Conservation (phyloP, 2,888 invertebrate species). For the Crossocerus cetratus region DNA sequence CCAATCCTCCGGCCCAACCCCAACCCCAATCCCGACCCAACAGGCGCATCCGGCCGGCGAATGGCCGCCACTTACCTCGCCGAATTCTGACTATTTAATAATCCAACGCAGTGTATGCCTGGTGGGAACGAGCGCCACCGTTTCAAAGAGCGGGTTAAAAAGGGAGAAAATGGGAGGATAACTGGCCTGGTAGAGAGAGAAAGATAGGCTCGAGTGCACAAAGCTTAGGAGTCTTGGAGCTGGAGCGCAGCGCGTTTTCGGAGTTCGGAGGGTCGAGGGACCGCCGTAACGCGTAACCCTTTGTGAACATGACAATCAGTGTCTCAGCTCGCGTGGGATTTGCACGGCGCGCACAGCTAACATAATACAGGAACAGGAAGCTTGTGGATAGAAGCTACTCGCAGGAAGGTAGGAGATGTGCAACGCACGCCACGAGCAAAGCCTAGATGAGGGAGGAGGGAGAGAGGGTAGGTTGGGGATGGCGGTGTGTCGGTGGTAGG, state of each 20-base stretch:
- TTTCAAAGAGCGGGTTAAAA: not conserved
- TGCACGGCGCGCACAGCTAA: slow-evolving; percentile 45
- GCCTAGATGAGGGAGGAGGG: slow-evolving; percentile 12
- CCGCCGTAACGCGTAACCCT: slow-evolving; percentile 58
- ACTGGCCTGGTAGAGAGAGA: not conserved
- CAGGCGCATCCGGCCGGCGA: no score
- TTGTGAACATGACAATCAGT: slow-evolving; percentile 58
- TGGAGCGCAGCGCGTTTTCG: slow-evolving; percentile 30
- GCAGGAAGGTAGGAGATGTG: slow-evolving; percentile 44
- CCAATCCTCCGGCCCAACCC: no score
- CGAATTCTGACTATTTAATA: no score
- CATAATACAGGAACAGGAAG: slow-evolving; percentile 50
- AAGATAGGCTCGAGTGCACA: slow-evolving; percentile 12
- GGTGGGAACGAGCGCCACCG: no score
- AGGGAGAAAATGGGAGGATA: not conserved
- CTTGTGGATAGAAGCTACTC: slow-evolving; percentile 41
- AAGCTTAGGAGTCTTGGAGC: slow-evolving; percentile 37
- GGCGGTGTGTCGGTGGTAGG: not conserved
- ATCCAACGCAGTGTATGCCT: no score
- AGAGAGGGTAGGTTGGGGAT: slow-evolving; percentile 10
- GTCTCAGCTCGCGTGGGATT: slow-evolving; percentile 56
- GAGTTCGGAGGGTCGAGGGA: slow-evolving; percentile 47
- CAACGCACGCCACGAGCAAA: no score
- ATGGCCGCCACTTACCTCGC: no score
- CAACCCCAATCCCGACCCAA: no score